These are phyloP conservation scores for Actinopyga echinites DNA, from an alignment of 53 echinoderm and acorn worm species.

Conservation along the genomic window DNA sequence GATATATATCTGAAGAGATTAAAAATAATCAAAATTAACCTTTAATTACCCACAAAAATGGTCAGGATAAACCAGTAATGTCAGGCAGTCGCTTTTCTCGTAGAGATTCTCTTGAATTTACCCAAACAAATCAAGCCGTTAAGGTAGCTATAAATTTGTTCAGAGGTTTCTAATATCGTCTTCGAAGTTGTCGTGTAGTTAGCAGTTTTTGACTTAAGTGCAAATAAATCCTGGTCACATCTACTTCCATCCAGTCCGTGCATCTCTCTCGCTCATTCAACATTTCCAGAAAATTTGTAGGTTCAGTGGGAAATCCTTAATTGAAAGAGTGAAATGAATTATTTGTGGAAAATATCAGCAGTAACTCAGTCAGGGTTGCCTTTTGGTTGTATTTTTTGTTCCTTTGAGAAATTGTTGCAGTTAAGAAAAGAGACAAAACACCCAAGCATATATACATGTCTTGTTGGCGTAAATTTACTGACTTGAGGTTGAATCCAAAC, in stretches of 20 bases:
- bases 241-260: background rate
- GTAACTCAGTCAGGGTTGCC: constrained; percentile 18
- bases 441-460: constrained; percentile 30
- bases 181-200: too few species aligned
- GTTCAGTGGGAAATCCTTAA: constrained; percentile 37
- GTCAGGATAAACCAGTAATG: too few species aligned
- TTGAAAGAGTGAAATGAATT: constrained; percentile 38
- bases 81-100: too few species aligned
- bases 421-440: constrained; percentile 2
- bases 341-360: constrained; percentile 31
- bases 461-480: constrained; percentile 14
- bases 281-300: constrained; percentile 31
- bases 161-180: too few species aligned
- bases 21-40: too few species aligned
- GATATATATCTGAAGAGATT: too few species aligned
- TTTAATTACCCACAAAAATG: too few species aligned
- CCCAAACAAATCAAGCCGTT: too few species aligned
- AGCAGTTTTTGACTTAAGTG: background rate
- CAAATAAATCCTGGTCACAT: background rate
- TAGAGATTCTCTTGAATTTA: too few species aligned
- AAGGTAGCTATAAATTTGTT: too few species aligned
- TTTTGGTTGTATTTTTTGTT: constrained; percentile 26
- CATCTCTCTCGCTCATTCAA: background rate
- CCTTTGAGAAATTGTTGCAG: constrained; percentile 25
- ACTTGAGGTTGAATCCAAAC: too few species aligned